Base-by-base conservation (phyloP, 2,113 vertebrate genomes). In the Menura novaehollandiae region DNA sequence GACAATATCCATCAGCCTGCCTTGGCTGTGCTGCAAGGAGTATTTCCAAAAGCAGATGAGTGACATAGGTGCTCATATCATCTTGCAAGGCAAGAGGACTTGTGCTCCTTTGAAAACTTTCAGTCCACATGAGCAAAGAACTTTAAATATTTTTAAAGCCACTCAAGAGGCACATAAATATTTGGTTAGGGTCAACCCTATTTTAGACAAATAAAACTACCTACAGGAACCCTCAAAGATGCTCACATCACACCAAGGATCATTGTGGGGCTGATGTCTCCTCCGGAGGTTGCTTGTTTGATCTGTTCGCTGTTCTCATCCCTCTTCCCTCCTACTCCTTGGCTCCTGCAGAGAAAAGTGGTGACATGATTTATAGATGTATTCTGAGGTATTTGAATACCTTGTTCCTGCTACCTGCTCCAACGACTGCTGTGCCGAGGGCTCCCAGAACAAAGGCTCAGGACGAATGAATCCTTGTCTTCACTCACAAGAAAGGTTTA, bases 141-240 rank as follows among this genome's bases (percentile, higher is more conserved):
- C 47, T 82, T 93, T 56, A 78, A 94, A 90, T 75, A 69, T 86
- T 80, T 96, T 94, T 92, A 91, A 93, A 81, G 64, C 52, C 71
- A 55, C 13, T 37, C 10, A 6, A 37, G 64, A 93, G 49, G 55
- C 67, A 93, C 37, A 79, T 76, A 86, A 93, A 88, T 95, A 95
- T 72, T 94, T 93, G 71, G 55, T 62, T 73, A 91, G 3, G 15
- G 43, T 62, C 59, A 89, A 73, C 21, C 68, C 22, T 71, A 15
- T 37, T 95, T 92, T 79, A 84, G 49, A 91, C 75, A 96, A 97
- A 95, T 62, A 89, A 80, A 93, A 56, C 27, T 89, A 32, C 60
- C 62, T n/a, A 55, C 58, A 92, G 83, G 64, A 49, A 15, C 51
- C 39, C 46, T 85, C 75, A 59, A 23, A 95, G 73, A 81, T 21